Conservation (phyloP, 2,888 invertebrate species). For the Heterodera filipjevi region DNA sequence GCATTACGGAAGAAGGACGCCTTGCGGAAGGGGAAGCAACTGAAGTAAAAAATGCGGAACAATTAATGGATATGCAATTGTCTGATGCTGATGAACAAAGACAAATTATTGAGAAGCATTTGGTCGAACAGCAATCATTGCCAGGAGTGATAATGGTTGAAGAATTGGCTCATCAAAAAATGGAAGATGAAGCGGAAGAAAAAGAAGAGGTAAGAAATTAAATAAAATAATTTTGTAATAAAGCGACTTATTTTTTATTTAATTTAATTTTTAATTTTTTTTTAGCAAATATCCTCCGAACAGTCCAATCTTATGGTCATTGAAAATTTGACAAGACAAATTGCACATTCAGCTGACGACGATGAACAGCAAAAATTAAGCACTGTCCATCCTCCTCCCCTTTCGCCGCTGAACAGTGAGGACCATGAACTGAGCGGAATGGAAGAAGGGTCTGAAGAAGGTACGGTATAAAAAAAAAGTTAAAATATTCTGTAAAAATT, state of each 20-base stretch:
- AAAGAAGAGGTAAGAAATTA: background rate
- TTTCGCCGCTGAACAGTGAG: constrained; percentile 11
- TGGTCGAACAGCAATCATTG: constrained; percentile 4
- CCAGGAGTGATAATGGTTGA: background rate
- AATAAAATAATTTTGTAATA: background rate
- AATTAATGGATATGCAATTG: too few relatives aligned
- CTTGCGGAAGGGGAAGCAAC: background rate
- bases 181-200: background rate
- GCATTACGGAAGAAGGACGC: background rate
- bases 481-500: too few relatives aligned
- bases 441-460: background rate
- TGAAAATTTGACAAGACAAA: background rate
- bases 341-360: background rate
- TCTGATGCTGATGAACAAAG: background rate
- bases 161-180: background rate
- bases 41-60: background rate
- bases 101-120: background rate
- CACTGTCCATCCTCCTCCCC: background rate
- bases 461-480: too few relatives aligned
- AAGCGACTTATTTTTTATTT: too few relatives aligned
- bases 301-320: constrained; percentile 4
- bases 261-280: background rate
- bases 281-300: background rate
- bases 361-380: background rate
- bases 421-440: background rate